A percentile compares a stretch with the other conserved stretches of the same genome.
Conservation (phyloP, 2,797 vertebrate species). For the Sebastiscus albofasciatus region DNA sequence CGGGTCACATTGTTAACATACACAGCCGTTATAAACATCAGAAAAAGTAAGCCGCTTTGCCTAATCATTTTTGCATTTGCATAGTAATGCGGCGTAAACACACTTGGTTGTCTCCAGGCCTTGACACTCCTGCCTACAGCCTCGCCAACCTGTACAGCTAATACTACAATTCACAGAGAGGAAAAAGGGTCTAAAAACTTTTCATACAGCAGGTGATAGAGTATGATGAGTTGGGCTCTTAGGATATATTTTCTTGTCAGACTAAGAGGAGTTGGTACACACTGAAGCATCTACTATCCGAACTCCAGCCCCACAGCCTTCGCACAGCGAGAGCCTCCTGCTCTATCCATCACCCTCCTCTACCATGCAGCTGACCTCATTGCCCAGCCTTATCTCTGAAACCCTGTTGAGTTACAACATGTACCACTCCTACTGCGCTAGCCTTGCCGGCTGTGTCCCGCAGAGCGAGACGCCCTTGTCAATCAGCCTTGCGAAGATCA, state of each 20-base stretch:
- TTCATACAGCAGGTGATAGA: not conserved
- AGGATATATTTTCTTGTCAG: not conserved
- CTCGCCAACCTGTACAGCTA: constrained; percentile 22
- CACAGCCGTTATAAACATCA: constrained; percentile 62
- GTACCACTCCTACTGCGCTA: constrained; percentile 42
- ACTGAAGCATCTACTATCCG: constrained; percentile 1
- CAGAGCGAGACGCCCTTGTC: constrained; percentile 46
- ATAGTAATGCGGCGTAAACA: constrained; percentile 66
- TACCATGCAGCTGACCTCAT: constrained; percentile 41
- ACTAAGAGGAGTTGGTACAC: not conserved
- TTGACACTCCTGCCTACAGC: constrained; percentile 39
- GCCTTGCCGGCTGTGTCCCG: constrained; percentile 32
- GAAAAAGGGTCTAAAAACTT: constrained; percentile 15
- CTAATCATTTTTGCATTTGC: constrained; percentile 73
- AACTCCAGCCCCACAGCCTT: constrained; percentile 11
- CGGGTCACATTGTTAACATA: constrained; percentile 67
- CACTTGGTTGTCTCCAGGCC: constrained; percentile 40
- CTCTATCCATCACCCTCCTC: constrained; percentile 20
- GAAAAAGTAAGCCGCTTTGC: constrained; percentile 58
- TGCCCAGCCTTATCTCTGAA: constrained; percentile 35
- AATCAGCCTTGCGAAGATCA: constrained; percentile 40
- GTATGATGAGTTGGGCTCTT: not conserved
- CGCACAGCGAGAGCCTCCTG: constrained; percentile 3
- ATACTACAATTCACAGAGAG: constrained; percentile 3
- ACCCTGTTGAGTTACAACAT: constrained; percentile 63